These are phyloP conservation scores for Xenopus petersii DNA, from an alignment of 2,797 vertebrate species.

Conservation along the genomic window DNA sequence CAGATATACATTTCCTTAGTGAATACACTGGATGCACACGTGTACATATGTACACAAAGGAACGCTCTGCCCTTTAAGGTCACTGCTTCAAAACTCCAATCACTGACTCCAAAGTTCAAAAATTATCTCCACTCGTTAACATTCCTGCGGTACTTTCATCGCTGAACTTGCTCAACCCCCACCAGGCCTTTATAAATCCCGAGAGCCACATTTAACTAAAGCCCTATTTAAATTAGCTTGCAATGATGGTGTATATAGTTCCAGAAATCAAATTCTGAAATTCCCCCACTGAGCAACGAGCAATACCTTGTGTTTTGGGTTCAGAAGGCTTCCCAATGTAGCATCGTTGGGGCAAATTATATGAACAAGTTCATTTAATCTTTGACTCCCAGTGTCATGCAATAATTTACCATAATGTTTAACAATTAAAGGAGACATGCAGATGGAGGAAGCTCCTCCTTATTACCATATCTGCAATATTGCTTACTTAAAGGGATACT, in stretches of 20 bases:
- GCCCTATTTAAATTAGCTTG: background rate
- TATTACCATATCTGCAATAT: too few relatives aligned
- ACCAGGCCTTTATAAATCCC: background rate
- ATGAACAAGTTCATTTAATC: background rate
- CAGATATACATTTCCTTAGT: too few relatives aligned
- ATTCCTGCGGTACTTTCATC: conserved; percentile 12
- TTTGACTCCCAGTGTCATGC: too few relatives aligned
- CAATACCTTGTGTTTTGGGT: too few relatives aligned
- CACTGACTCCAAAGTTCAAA: conserved; percentile 26
- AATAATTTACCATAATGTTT: too few relatives aligned
- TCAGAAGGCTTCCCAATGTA: too few relatives aligned
- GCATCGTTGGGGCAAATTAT: background rate
- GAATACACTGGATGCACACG: too few relatives aligned
- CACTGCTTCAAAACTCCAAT: conserved; percentile 4
- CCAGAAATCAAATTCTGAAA: too few relatives aligned
- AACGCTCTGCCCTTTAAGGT: conserved; percentile 15
- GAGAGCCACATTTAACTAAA: background rate
- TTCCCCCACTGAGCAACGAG: too few relatives aligned
- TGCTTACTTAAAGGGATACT: too few relatives aligned
- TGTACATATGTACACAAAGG: conserved; percentile 2
- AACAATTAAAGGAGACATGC: too few relatives aligned
- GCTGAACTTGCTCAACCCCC: background rate
- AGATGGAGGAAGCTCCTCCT: too few relatives aligned
- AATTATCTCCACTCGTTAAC: conserved; percentile 16
- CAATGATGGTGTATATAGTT: background rate